Percentiles rank a stretch among this genome's conserved stretches.
Conservation (phyloP, 2,888 invertebrate genomes). For the Dioctria linearis region DNA sequence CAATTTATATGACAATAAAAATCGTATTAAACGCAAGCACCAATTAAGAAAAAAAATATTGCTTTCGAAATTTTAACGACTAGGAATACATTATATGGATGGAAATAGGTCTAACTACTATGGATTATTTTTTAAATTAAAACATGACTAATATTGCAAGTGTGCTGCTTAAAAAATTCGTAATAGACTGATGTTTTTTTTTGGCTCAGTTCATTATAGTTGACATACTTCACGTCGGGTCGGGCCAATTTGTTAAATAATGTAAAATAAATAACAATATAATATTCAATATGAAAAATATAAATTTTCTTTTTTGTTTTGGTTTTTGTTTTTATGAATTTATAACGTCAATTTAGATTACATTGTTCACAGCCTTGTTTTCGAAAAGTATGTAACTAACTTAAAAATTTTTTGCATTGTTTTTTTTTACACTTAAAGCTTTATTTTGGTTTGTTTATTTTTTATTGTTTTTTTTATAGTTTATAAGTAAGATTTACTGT, state of each 20-base stretch:
- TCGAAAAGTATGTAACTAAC: slow-evolving; percentile 45
- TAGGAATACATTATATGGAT: too few species aligned
- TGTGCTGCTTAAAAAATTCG: too few species aligned
- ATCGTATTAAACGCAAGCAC: too few species aligned
- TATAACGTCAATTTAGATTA: slow-evolving; percentile 45
- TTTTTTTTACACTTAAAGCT: slow-evolving; percentile 41
- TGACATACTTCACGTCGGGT: slow-evolving; percentile 48
- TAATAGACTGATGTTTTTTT: not conserved
- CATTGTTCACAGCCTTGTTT: slow-evolving; percentile 45
- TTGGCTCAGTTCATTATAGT: slow-evolving; percentile 14
- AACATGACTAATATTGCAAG: too few species aligned
- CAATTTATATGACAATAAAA: too few species aligned
- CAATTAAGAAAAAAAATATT: too few species aligned
- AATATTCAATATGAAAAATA: slow-evolving; percentile 35
- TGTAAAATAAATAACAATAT: slow-evolving; percentile 52
- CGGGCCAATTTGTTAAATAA: slow-evolving; percentile 22
- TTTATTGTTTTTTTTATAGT: not conserved
- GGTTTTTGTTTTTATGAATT: slow-evolving; percentile 21
- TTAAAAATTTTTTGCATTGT: slow-evolving; percentile 15
- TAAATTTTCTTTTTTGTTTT: not conserved
- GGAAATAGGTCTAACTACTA: too few species aligned
- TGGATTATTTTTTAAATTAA: too few species aligned
- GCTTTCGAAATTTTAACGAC: too few species aligned
- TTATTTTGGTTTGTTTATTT: slow-evolving; percentile 1
- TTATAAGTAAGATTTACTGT: slow-evolving; percentile 2